phyloP scores from a whole-genome alignment of 2,113 vertebrate genomes.

The Chelonoidis abingdonii region DNA sequence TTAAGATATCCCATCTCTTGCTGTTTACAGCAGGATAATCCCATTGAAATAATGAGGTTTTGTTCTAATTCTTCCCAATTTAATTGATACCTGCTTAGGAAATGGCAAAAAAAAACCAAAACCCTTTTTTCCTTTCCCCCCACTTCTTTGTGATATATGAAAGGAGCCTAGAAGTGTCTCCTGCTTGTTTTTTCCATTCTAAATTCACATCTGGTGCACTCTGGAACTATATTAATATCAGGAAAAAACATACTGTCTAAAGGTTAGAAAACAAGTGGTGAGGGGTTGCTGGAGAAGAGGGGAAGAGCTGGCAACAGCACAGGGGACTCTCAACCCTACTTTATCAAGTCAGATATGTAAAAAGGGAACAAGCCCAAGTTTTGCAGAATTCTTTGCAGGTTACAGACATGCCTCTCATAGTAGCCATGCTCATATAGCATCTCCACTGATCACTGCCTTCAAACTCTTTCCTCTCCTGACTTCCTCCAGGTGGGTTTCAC shows the following conservation, averaged over 20 bases:
- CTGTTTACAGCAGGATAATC: not conserved
- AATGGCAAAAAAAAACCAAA: not conserved
- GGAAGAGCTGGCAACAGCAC: not conserved
- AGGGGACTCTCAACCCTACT: not conserved
- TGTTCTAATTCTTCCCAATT: not conserved
- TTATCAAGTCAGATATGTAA: not conserved
- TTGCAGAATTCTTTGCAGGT: not conserved
- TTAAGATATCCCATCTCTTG: not conserved
- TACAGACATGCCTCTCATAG: not conserved
- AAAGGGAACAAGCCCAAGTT: not conserved
- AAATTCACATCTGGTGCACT: not conserved
- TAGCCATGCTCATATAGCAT: not conserved
- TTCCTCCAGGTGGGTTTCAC: not conserved
- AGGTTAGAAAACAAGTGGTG: conserved; percentile 22
- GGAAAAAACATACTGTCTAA: not conserved
- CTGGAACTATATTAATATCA: not conserved
- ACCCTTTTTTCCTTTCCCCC: not conserved
- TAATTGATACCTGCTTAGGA: not conserved
- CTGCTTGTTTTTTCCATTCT: not conserved
- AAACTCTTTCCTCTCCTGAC: not conserved
- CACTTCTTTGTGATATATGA: not conserved
- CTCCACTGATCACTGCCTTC: not conserved
- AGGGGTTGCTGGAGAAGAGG: not conserved
- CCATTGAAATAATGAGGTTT: not conserved
- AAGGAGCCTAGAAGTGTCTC: not conserved